Evolutionary conservation across 2,797 vertebrate genomes (phyloP), one percentile per base, ranked within the genome.

Genomic region (Vultur gryphus): DNA sequence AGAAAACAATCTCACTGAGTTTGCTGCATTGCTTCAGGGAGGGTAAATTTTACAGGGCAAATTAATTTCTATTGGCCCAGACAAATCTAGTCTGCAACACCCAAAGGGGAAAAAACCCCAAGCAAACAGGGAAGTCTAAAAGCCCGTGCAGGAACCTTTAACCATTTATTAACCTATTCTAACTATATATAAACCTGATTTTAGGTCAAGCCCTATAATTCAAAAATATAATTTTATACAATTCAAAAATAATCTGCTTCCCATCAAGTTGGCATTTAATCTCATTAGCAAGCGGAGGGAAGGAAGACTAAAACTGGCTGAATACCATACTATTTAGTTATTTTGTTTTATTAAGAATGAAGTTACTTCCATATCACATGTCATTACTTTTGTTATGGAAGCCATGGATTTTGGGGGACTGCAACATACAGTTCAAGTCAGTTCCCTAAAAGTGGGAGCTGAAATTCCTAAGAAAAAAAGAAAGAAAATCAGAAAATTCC

Each of bases 11-110:
- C 83, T 90, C 93, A 84, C 67, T 92, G 88, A 95, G 41, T 89
- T 95, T 90, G 90, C 90, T 82, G 11, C 75, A 28, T 88, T 93
- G 80, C 89, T 96, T 93, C 79, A 78, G 94, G 91, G 87, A 91
- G 55, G 70, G 62, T 78, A 83, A 79, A 82, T 93, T 94, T 94
- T 94, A 84, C 65, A 87, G 66, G 31, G 37, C n/a, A 94, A 79
- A 83, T 79, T 87, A 79, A 83, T 93, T 95, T 88, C 59, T 71
- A 10, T 86, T 90, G 54, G 67, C 73, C 72, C 62, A 76, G 84
- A 69, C 25, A 92, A 87, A 93, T 87, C 48, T n/a, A 80, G 57
- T 61, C 54, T 89, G 37, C 48, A 93, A 11, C 11, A 84, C 9
- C 29, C 55, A 66, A 92, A 79, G 35, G 41, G 37, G 21, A 51